Percentiles rank a stretch among this genome's conserved stretches.
Conservation (phyloP, 2,113 vertebrate species). For the Podocnemis expansa region DNA sequence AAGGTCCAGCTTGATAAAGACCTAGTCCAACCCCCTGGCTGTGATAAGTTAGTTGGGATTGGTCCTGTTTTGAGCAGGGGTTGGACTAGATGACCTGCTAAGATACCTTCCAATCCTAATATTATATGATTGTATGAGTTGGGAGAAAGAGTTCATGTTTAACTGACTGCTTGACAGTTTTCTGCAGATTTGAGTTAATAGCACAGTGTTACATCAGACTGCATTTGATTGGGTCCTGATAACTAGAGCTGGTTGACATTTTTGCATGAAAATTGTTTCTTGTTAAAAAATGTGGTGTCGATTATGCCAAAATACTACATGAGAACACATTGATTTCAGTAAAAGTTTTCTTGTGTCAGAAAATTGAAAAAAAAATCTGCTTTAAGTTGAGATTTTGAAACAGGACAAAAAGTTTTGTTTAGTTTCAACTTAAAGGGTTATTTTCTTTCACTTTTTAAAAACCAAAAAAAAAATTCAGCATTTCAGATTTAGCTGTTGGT, state of each 20-base stretch:
- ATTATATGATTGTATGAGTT: neutral
- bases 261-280: neutral
- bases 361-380: neutral
- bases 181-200: neutral
- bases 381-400: neutral
- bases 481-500: neutral
- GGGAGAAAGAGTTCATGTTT: rapidly evolving
- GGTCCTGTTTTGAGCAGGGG: too few relatives aligned
- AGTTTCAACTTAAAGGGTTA: neutral
- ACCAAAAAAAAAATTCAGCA: neutral
- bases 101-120: too few relatives aligned
- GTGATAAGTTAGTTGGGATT: too few relatives aligned
- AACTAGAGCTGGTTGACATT: neutral
- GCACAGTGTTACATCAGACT: neutral
- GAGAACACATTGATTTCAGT: neutral
- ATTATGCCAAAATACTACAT: neutral
- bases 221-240: neutral
- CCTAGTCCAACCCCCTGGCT: too few relatives aligned
- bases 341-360: neutral
- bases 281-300: neutral
- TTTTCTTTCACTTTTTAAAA: neutral
- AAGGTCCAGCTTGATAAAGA: too few relatives aligned
- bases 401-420: too few relatives aligned
- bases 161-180: neutral
- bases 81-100: too few relatives aligned